Evolutionary conservation across 1,140 invertebrate genomes (phyloP), one percentile per base, ranked within the genome.

Genomic region (Phthorimaea operculella): DNA sequence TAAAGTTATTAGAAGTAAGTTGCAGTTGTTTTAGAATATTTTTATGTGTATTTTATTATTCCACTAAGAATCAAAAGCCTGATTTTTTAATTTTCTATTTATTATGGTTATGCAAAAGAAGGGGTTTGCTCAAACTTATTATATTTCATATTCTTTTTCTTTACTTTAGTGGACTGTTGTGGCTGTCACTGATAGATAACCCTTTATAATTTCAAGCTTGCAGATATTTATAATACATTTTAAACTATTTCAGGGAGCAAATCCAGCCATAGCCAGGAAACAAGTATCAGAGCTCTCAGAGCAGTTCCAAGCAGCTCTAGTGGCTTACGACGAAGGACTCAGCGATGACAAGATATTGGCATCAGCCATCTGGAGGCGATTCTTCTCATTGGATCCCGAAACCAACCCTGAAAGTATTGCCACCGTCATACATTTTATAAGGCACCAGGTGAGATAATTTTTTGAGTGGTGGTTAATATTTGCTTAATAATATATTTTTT

Each of bases 281-380:
- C 88, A 92, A 72, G 79, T 92, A 1, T 49, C 85, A 48, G 86
- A 89, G 52, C 71, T 95, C 6, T 90, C 89, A 9, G 87, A 93
- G 60, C 92, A 96, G 71, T 93, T 96, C 75, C 92, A 94, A 79
- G 93, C 93, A n/a, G 89, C 92, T 44, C 70, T 96, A 17, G 88
- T 96, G 60, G 88, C 88, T n/a, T 96, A 96, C 70, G 94, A 97
- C 78, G 94, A 96, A 87, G 94, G 94, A 16, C 69, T 96, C 12
- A 83, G 90, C 64, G 88, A 88, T 45, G 89, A 92, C 72, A 77
- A 66, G 57, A 82, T 91, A 8, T 80, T 97, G 55, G 94, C 95
- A 16, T 89, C 88, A 33, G 93, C 94, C 10, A 58, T 97, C n/a
- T 97, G 95, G 95, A 88, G 92, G 64, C 88, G 92, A 57, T 89